A percentile compares a stretch with the other conserved stretches of the same genome.
Evolutionary conservation across 2,888 invertebrate genomes (phyloP).

Genomic region (Isoperla grammatica): DNA sequence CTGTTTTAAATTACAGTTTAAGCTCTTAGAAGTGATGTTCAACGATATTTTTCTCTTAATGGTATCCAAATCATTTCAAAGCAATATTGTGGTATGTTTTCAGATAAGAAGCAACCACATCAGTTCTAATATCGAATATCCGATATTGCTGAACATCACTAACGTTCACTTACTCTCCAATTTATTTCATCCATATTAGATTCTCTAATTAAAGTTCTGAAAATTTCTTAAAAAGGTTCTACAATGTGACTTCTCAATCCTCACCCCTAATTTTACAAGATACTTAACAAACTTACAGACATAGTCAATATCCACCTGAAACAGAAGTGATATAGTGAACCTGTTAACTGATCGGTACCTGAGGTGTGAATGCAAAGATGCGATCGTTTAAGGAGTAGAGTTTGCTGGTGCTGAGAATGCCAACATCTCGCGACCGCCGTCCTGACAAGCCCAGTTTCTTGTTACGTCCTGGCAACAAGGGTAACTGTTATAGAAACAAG

Average conservation of each 20-base stretch:
- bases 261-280: too few relatives aligned
- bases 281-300: neutral
- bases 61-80: too few relatives aligned
- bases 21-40: too few relatives aligned
- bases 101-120: too few relatives aligned
- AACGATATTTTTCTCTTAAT: too few relatives aligned
- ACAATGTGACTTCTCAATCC: too few relatives aligned
- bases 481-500: neutral
- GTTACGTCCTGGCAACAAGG: constrained; percentile 72
- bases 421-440: constrained; percentile 91
- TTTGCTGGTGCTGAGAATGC: constrained; percentile 96
- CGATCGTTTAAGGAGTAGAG: constrained; percentile 91
- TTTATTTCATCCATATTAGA: neutral
- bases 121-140: too few relatives aligned
- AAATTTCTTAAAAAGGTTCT: neutral
- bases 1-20: too few relatives aligned
- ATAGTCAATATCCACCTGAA: neutral
- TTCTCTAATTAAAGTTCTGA: neutral
- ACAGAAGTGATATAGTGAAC: neutral
- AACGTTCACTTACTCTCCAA: too few relatives aligned
- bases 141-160: too few relatives aligned
- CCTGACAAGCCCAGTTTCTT: constrained; percentile 92
- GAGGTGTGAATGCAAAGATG: constrained; percentile 97
- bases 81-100: too few relatives aligned
- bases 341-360: constrained; percentile 57